These are phyloP conservation scores for Eilema depressum DNA, from an alignment of 2,888 invertebrate genomes.

Conservation along the genomic window DNA sequence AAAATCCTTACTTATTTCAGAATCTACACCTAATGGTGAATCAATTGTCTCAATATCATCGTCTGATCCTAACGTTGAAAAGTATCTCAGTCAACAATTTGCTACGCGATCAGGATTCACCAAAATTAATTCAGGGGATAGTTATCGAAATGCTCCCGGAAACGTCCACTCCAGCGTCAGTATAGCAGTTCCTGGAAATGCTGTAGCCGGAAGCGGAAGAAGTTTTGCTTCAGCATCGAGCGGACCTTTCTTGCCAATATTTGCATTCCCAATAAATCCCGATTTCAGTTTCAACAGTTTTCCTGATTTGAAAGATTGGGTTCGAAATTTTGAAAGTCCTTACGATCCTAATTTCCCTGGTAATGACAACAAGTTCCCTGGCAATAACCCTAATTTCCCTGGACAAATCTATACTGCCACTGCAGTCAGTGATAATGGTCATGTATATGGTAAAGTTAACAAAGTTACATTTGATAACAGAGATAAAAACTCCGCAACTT, in stretches of 20 bases:
- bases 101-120: conserved; percentile 46
- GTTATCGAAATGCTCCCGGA: conserved; percentile 28
- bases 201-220: conserved; percentile 61
- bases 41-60: conserved; percentile 69
- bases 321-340: conserved; percentile 62
- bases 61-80: conserved; percentile 66
- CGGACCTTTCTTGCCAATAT: conserved; percentile 59
- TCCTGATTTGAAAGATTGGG: conserved; percentile 58
- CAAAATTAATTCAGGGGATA: conserved; percentile 33
- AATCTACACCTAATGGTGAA: conserved; percentile 67
- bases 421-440: conserved; percentile 70
- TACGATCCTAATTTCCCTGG: conserved; percentile 61
- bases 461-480: conserved; percentile 61
- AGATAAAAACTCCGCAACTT: conserved; percentile 37
- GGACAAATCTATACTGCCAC: conserved; percentile 56
- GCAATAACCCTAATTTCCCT: conserved; percentile 31
- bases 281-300: conserved; percentile 52
- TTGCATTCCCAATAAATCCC: conserved; percentile 57
- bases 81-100: conserved; percentile 55
- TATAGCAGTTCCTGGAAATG: conserved; percentile 59
- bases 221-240: conserved; percentile 61
- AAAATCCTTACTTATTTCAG: conserved; percentile 52
- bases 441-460: conserved; percentile 67
- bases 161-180: conserved; percentile 57
- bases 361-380: conserved; percentile 56